Conservation (phyloP, 1,140 invertebrate genomes). For the Magallana angulata region DNA sequence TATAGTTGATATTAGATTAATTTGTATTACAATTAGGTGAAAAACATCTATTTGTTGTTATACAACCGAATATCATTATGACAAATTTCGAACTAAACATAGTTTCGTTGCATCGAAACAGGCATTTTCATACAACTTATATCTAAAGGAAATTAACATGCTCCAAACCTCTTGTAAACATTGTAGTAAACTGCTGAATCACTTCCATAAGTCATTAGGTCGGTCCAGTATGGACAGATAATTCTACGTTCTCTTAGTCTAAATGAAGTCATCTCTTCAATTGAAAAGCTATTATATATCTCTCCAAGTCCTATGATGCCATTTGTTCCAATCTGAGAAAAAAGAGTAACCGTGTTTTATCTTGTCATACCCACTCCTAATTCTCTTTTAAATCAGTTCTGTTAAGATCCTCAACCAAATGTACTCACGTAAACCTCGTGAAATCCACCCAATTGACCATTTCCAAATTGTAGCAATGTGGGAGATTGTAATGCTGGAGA, state of each 20-base stretch:
- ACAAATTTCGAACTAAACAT: too few relatives aligned
- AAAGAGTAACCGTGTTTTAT: too few relatives aligned
- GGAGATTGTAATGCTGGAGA: neutral
- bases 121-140: too few relatives aligned
- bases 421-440: neutral
- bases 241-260: neutral
- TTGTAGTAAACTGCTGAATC: conserved; percentile 4
- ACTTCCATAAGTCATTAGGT: neutral
- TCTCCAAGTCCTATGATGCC: conserved; percentile 26
- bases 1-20: too few relatives aligned
- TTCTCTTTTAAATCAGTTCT: too few relatives aligned
- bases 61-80: too few relatives aligned
- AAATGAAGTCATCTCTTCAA: neutral
- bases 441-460: neutral
- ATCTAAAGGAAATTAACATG: too few relatives aligned
- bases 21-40: too few relatives aligned
- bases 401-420: neutral
- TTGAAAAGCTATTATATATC: neutral
- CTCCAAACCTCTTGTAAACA: neutral
- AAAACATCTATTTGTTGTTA: too few relatives aligned
- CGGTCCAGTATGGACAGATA: neutral
- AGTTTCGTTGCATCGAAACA: too few relatives aligned
- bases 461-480: neutral
- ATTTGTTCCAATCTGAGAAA: neutral
- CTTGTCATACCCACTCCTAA: too few relatives aligned